Base-by-base conservation (phyloP, 2,797 vertebrate species). In the Clarias platycephalus region DNA sequence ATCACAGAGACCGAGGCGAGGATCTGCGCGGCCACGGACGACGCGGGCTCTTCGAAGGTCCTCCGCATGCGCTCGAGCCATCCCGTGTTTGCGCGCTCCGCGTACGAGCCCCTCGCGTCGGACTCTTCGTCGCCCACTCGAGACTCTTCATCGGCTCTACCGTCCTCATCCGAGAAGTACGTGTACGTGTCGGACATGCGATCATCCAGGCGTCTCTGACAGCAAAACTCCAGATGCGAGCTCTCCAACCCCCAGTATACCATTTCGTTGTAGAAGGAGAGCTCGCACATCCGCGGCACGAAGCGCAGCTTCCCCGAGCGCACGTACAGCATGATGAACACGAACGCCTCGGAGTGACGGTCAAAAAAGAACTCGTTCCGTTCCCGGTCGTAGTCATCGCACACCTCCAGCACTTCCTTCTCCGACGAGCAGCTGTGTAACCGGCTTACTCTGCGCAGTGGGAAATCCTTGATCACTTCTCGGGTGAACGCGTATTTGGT, bases 351-450 rank as follows among this genome's bases (percentile, higher is more conserved):
- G 0, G 98, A 96, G 94, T 99, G 98, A 83, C 98, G 95, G 92
- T 99, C 98, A 91, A 99, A 99, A 93, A 99, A 99, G 89, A 97
- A 99, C 93, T 99, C 98, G 91, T 99, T 98, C 44, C 95, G 95
- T 90, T 99, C 98, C 80, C 93, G 96, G 94, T 99, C 98, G 93
- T 99, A 99, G 94, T 99, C 98, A 91, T 99, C 98, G 92, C 98
- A 99, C 89, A 99, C 96, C 92, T 99, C 97, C 58, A 99, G 94
- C 55, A 97, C 97, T 93, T 99, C 98, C 94, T 97, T 96, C 94
- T 99, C 98, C 0, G 96, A 96, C 44, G 95, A 96, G 93, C 98
- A 99, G 87, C 95, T 95, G 94, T 98, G 98, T 87, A 99, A 90
- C 86, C 98, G 96, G 90, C 98, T 99, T 90, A 98, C 96, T 86